Conservation (phyloP, 2,888 invertebrate genomes). For the Nephrotoma guestfalica region DNA sequence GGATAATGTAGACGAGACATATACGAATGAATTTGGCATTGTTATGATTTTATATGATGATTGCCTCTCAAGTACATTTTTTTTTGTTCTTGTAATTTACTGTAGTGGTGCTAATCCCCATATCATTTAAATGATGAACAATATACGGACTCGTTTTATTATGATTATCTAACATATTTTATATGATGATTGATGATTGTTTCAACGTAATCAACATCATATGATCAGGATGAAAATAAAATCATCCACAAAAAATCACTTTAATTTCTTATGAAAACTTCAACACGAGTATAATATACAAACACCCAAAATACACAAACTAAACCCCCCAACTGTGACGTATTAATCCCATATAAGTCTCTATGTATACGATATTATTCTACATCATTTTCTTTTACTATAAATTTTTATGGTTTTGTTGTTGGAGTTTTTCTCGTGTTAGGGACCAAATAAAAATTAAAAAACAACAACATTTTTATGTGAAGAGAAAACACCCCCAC, state of each 20-base stretch:
- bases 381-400: not conserved
- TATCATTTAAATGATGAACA: not conserved
- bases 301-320: not conserved
- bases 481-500: not conserved
- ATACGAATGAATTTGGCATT: not conserved
- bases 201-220: not conserved
- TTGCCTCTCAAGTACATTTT: not conserved
- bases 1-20: not conserved
- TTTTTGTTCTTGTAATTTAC: not conserved
- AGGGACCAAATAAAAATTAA: not conserved
- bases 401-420: not conserved
- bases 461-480: not conserved
- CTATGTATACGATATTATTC: not conserved
- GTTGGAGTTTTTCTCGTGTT: not conserved
- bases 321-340: slow-evolving; percentile 3
- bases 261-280: not conserved
- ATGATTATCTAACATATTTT: not conserved
- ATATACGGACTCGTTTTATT: not conserved
- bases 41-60: not conserved
- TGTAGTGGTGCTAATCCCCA: not conserved
- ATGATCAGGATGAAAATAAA: not conserved
- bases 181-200: not conserved
- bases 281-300: not conserved
- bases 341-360: slow-evolving; percentile 1
- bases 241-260: not conserved